phyloP scores from a whole-genome alignment of 2,113 vertebrate species.

The Myrmophylax atrothorax region DNA sequence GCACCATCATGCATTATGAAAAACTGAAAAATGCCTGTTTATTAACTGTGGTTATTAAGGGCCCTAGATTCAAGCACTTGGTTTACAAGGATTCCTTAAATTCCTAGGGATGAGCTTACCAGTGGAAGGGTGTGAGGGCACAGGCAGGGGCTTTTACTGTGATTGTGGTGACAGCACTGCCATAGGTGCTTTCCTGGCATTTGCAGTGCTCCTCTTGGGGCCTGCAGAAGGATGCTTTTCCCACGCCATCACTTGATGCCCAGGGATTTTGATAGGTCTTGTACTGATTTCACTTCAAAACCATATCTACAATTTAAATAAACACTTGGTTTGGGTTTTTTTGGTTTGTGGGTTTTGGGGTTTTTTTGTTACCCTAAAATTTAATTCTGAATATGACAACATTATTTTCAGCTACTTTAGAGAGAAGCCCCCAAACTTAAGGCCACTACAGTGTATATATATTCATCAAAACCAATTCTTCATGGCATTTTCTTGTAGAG shows the following conservation, averaged over 20 bases:
- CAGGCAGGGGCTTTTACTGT: neutral
- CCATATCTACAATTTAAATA: neutral
- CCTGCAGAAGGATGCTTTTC: neutral
- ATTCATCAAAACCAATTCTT: neutral
- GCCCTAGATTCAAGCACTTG: neutral
- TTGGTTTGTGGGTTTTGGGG: neutral
- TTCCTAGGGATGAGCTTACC: neutral
- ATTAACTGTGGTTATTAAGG: neutral
- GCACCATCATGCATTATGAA: neutral
- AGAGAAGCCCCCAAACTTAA: rapidly evolving
- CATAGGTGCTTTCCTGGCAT: neutral
- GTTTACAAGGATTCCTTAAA: neutral
- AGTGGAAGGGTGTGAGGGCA: neutral
- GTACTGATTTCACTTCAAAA: neutral
- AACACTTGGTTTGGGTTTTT: rapidly evolving
- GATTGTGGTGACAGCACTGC: rapidly evolving
- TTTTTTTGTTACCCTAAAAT: neutral
- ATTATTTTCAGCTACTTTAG: neutral
- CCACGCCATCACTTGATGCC: rapidly evolving
- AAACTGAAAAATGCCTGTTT: neutral
- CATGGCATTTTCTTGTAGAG: neutral
- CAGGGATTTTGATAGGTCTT: neutral
- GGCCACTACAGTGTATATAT: neutral
- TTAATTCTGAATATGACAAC: neutral
- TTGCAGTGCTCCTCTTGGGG: neutral